Evolutionary conservation across 2,113 vertebrate species (phyloP).

Genomic region (Corydoras sp.): DNA sequence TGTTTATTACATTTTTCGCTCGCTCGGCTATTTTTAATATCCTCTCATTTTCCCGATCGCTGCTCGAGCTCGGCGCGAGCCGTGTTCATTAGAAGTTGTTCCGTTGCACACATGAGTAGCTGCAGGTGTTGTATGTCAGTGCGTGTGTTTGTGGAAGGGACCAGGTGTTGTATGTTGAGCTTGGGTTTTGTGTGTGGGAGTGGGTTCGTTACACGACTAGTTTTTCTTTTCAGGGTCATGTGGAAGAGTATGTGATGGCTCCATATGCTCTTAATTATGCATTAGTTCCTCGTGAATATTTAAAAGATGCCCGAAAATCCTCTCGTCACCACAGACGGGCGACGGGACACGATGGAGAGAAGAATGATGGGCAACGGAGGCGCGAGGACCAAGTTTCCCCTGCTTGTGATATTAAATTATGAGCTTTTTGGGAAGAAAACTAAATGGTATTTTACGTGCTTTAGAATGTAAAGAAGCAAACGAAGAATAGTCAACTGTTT

Average conservation of each 20-base stretch:
- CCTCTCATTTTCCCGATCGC: not conserved
- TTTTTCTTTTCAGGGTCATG: slow-evolving; percentile 47
- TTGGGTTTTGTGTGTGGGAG: slow-evolving; percentile 41
- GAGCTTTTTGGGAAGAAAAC: no score
- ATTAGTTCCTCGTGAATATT: slow-evolving; percentile 66
- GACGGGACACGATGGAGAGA: slow-evolving; percentile 17
- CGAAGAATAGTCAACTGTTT: no score
- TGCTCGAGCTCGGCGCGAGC: not conserved
- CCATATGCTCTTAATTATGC: slow-evolving; percentile 69
- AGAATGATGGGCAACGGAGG: not conserved
- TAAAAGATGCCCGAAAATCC: slow-evolving; percentile 54
- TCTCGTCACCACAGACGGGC: slow-evolving; percentile 37
- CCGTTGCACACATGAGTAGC: not conserved
- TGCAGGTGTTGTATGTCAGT: slow-evolving; percentile 34
- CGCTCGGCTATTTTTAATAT: no score
- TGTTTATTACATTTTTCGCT: no score
- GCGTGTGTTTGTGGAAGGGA: slow-evolving; percentile 46
- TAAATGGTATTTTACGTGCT: no score
- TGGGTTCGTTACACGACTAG: slow-evolving; percentile 45
- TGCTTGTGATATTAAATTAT: no score
- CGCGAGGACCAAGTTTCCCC: no score
- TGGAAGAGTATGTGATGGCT: slow-evolving; percentile 44
- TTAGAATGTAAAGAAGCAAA: no score
- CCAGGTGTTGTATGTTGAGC: slow-evolving; percentile 33
- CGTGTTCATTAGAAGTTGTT: not conserved